Base-by-base conservation (phyloP, 2,797 vertebrate genomes). In the Malurus splendens region DNA sequence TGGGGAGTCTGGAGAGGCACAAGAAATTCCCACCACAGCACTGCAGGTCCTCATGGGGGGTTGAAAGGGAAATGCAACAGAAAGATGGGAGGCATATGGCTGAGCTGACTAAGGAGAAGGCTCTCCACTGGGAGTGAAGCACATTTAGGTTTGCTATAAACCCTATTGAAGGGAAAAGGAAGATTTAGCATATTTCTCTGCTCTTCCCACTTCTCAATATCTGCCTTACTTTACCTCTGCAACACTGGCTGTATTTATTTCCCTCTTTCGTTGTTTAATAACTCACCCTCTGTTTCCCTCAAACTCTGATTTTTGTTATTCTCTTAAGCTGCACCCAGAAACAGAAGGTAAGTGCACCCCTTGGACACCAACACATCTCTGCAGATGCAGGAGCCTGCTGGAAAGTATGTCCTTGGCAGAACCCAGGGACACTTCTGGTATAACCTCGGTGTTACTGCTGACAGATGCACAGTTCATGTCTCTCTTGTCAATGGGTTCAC, bases 401-500 rank as follows among this genome's bases (percentile, higher is more conserved):
- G 71, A 82, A 81, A 68, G 28, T 64, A 11, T 30, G 75, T 74
- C 73, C 77, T 65, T 86, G 79, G 77, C 59, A 75, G 48, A 61
- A 2, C 2, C 39, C 79, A 61, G 66, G 61, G 87, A 67, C 5
- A 28, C 39, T 82, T 41, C 51, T 1, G 3, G 20, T 45, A 59
- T 32, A 82, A 68, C 70, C 70, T 89, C 79, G 80, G 51, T 1
- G 1, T 87, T 78, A 86, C 38, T 92, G 89, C 89, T 93, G 80
- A 87, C 82, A 94, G 80, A 75, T 86, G 76, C 70, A 75, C 51
- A 39, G 70, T 70, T 89, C 90, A 71, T 51, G 38, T 18, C 59
- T 93, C 10, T 22, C 27, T 81, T 90, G 75, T 81, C 66, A 83
- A 90, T 15, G 52, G 30, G 25, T 86, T 52, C 66, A 73, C 59